A percentile compares a stretch with the other conserved stretches of the same genome.
These are phyloP conservation scores for Pachypeltis micranthus DNA, from an alignment of 1,140 invertebrate species.

Conservation along the genomic window DNA sequence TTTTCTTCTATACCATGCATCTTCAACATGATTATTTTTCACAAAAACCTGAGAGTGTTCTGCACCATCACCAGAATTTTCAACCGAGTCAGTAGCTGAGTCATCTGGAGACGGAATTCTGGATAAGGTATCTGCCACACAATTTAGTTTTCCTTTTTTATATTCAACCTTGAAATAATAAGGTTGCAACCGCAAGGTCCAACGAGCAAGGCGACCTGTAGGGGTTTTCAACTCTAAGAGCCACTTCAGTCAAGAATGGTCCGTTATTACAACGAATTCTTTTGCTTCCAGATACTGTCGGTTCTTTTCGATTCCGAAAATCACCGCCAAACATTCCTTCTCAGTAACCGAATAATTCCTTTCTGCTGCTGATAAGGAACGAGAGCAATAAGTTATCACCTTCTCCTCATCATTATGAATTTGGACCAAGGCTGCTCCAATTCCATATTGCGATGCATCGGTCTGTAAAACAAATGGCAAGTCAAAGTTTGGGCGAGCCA, in stretches of 20 bases:
- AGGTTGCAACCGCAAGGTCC: conserved; percentile 27
- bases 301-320: conserved; percentile 37
- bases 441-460: conserved; percentile 29
- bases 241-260: conserved; percentile 38
- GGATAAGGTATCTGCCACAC: conserved; percentile 21
- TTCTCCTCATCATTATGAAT: conserved; percentile 23
- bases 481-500: conserved; percentile 32
- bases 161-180: conserved; percentile 26
- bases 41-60: too few species aligned
- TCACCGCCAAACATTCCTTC: conserved; percentile 33
- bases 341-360: conserved; percentile 35
- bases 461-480: conserved; percentile 30
- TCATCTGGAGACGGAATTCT: not conserved
- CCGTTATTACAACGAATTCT: conserved; percentile 39
- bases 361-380: conserved; percentile 35
- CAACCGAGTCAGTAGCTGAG: not conserved
- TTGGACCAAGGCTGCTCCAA: conserved; percentile 31
- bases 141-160: conserved; percentile 24
- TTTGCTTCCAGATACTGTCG: conserved; percentile 37
- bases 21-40: not conserved
- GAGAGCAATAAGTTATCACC: conserved; percentile 34
- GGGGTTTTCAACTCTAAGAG: conserved; percentile 35
- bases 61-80: too few species aligned
- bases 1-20: conserved; percentile 4
- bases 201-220: conserved; percentile 33